These are phyloP conservation scores for Odiellus spinosus DNA, from an alignment of 2,888 invertebrate species.

Conservation along the genomic window DNA sequence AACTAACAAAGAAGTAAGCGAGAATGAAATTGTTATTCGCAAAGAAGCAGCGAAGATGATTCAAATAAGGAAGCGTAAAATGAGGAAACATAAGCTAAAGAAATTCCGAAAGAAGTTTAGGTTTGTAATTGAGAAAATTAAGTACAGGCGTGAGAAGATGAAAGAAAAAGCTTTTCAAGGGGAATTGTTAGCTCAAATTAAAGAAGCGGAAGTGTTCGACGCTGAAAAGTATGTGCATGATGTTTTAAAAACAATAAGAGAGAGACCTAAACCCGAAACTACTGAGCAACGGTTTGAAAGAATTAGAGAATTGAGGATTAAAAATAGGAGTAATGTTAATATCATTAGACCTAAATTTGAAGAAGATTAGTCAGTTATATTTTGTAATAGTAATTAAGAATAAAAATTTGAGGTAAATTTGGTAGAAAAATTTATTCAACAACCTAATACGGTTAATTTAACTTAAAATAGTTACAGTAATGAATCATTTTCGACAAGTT, in stretches of 20 bases:
- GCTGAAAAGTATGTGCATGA: conserved; percentile 52
- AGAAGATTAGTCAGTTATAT: too few relatives aligned
- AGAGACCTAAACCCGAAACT: conserved; percentile 12
- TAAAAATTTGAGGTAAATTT: too few relatives aligned
- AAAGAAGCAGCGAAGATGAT: conserved; percentile 15
- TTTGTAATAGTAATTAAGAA: too few relatives aligned
- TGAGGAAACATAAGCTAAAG: conserved; percentile 68
- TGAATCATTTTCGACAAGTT: too few relatives aligned
- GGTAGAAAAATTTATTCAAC: too few relatives aligned
- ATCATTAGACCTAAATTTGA: conserved; percentile 18
- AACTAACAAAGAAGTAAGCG: too few relatives aligned
- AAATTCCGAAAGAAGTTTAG: conserved; percentile 65
- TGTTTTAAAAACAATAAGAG: conserved; percentile 36
- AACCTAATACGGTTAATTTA: too few relatives aligned
- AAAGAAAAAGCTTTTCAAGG: conserved; percentile 61
- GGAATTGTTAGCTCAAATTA: conserved; percentile 47
- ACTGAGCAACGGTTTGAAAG: conserved; percentile 9
- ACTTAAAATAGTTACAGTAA: too few relatives aligned
- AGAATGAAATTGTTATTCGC: too few relatives aligned
- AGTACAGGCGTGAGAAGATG: conserved; percentile 43
- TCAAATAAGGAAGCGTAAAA: conserved; percentile 47
- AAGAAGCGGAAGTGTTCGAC: conserved; percentile 55
- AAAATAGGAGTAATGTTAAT: conserved; percentile 15
- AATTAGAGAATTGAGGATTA: conserved; percentile 9
- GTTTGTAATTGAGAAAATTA: conserved; percentile 52